These are phyloP conservation scores for Hydrochoerus hydrochaeris DNA, from an alignment of 2,113 vertebrate species.

Conservation along the genomic window DNA sequence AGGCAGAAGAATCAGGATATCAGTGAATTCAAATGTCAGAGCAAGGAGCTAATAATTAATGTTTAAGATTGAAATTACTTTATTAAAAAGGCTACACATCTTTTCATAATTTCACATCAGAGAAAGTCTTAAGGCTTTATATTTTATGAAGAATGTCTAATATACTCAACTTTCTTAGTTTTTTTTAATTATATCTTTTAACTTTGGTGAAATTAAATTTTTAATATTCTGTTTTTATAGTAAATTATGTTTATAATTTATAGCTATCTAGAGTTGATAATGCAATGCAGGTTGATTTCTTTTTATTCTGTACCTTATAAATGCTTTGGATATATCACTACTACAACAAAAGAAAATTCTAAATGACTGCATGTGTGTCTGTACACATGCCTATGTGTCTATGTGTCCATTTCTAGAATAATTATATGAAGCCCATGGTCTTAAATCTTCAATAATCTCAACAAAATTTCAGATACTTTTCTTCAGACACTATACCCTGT, in stretches of 20 bases:
- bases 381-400: not conserved
- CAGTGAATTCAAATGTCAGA: not conserved
- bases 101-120: not conserved
- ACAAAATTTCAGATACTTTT: not conserved
- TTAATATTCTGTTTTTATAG: not conserved
- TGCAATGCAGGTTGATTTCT: not conserved
- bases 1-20: not conserved
- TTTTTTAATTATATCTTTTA: not conserved
- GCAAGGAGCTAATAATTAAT: not conserved
- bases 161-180: not conserved
- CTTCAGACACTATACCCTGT: too few relatives aligned
- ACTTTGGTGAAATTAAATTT: not conserved
- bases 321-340: not conserved
- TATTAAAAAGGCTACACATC: not conserved
- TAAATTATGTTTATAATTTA: not conserved
- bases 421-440: not conserved
- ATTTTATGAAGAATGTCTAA: not conserved
- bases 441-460: not conserved
- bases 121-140: not conserved
- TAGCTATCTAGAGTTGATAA: not conserved
- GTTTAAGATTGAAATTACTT: not conserved
- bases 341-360: not conserved
- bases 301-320: not conserved
- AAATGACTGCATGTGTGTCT: not conserved
- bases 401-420: not conserved